Conservation (phyloP, 30 jellyfish, hydroid and myxozoan genomes). For the Chrysaora quinquecirrha region DNA sequence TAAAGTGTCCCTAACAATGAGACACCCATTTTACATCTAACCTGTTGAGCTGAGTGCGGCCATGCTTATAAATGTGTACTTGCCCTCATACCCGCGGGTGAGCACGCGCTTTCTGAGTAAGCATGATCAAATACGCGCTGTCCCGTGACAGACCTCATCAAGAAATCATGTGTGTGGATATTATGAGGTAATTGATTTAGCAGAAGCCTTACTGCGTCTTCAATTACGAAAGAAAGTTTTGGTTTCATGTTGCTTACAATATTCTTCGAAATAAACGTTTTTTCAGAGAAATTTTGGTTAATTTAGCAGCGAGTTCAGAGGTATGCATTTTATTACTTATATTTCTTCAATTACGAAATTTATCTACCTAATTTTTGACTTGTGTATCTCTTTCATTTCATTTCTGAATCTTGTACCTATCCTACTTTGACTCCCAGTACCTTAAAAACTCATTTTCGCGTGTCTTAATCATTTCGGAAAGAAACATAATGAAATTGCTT, state of each 20-base stretch:
- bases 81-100: slow-evolving; percentile 14
- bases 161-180: slow-evolving; percentile 38
- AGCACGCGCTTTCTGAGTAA: background rate
- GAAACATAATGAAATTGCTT: too few species aligned
- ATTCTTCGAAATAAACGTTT: background rate
- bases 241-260: background rate
- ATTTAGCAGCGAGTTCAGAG: background rate
- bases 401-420: too few species aligned
- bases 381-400: too few species aligned
- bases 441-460: too few species aligned
- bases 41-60: background rate
- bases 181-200: slow-evolving; percentile 56
- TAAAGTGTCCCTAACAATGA: too few species aligned
- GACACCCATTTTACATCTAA: too few species aligned
- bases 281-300: background rate
- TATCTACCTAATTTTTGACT: too few species aligned
- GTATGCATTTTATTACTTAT: background rate
- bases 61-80: background rate
- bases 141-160: slow-evolving; percentile 63
- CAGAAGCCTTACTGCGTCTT: slow-evolving; percentile 38
- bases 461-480: too few species aligned
- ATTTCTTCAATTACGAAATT: background rate
- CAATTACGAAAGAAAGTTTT: background rate
- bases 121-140: slow-evolving; percentile 25
- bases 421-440: too few species aligned